These are phyloP conservation scores for Lysandra bellargus DNA, from an alignment of 2,888 invertebrate genomes.

Conservation along the genomic window DNA sequence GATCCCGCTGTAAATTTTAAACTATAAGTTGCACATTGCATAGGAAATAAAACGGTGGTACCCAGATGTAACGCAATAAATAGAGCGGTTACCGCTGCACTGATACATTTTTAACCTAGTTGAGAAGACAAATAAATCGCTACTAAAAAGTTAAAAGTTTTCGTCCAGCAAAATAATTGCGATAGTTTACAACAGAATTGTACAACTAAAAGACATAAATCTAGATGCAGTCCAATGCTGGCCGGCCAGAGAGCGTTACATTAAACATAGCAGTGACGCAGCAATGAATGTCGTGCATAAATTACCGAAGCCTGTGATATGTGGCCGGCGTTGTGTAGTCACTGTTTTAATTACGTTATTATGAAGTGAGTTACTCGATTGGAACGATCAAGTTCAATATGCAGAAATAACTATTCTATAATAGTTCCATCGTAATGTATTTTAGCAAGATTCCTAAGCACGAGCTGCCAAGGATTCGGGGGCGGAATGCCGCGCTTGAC, in stretches of 20 bases:
- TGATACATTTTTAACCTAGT: not conserved
- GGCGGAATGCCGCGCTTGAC: not conserved
- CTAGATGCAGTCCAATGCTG: conserved; percentile 44
- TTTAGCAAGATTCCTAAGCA: too few relatives aligned
- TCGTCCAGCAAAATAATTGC: conserved; percentile 38
- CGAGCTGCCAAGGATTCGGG: not conserved
- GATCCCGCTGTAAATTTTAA: conserved; percentile 19
- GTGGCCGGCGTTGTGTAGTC: conserved; percentile 34
- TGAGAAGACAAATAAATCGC: conserved; percentile 23
- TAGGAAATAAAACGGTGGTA: not conserved
- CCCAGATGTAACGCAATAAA: not conserved
- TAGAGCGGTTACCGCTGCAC: not conserved
- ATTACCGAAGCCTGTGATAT: conserved; percentile 46
- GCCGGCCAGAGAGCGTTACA: conserved; percentile 44
- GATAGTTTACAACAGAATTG: conserved; percentile 39
- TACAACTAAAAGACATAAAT: conserved; percentile 46
- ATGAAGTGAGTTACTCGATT: not conserved
- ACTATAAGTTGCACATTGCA: not conserved
- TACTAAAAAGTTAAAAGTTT: conserved; percentile 20
- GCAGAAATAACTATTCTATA: not conserved
- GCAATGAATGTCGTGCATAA: conserved; percentile 50
- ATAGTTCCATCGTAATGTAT: not conserved
- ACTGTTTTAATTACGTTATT: conserved; percentile 23
- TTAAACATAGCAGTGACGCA: conserved; percentile 47
- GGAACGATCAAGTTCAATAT: not conserved